Evolutionary conservation across 2,797 vertebrate species (phyloP).

Genomic region (Pseudochirops cupreus): DNA sequence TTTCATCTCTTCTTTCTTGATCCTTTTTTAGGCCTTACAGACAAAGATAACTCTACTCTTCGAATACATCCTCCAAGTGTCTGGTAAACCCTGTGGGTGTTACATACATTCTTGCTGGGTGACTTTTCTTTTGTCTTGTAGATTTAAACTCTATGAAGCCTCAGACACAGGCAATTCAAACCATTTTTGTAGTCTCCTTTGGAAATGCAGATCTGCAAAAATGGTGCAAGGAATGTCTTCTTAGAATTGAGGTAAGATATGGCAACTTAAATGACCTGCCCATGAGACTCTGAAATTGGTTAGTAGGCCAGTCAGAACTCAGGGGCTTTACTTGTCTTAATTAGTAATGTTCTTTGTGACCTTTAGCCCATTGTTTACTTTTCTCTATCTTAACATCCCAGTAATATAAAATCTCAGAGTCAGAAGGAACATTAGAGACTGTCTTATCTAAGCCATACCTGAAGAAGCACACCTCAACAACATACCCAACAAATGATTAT

Average conservation of each 20-base stretch:
- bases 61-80: neutral
- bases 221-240: neutral
- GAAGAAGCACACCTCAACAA: neutral
- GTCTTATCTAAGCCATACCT: neutral
- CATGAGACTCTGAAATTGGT: neutral
- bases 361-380: neutral
- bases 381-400: neutral
- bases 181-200: neutral
- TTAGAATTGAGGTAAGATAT: neutral
- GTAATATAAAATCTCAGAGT: neutral
- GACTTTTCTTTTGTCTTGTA: slow-evolving; percentile 38
- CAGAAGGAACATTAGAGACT: neutral
- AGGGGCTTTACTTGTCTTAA: neutral
- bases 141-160: neutral
- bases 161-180: neutral
- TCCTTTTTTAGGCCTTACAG: neutral
- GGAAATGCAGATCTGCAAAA: neutral
- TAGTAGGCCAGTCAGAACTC: neutral
- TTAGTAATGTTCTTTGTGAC: neutral
- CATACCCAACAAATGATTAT: neutral
- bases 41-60: neutral
- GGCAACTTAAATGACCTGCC: neutral
- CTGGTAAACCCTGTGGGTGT: slow-evolving; percentile 26
- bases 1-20: neutral
- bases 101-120: neutral